Evolutionary conservation across 2,888 invertebrate species (phyloP), one percentile per base, ranked within the genome.

Genomic region (Sarcophaga variegata): DNA sequence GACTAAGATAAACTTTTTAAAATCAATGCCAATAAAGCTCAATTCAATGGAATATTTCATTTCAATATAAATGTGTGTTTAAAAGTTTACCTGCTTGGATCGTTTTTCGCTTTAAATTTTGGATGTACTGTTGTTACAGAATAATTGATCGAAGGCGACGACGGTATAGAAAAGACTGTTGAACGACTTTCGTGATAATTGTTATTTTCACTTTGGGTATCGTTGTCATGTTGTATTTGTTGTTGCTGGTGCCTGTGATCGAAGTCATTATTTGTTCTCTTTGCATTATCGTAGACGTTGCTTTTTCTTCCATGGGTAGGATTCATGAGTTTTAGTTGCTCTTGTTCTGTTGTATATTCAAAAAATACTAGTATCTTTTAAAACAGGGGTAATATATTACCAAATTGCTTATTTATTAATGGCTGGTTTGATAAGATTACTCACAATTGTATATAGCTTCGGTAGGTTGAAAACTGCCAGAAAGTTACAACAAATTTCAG

Each of bases 141-240:
- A 69, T 66, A 59, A 66, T 59, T 71, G 60, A 70, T 81, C 27
- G 79, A 25, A 63, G 66, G 64, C 71, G 84, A 75, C 69, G 83
- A 88, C 76, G 88, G 84, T 83, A 84, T 63, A 64, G 81, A 83
- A 71, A 89, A 90, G 85, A 90, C 90, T 90, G 90, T 81, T 81
- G 69, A 47, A 62, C 64, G 77, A 72, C 77, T 84, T 25, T 77
- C 76, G 63, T 81, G 49, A 59, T 54, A 54, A 62, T 72, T 77
- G 74, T 75, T 69, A 25, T 27, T 79, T 69, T 67, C 54, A 20
- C 62, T 70, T 49, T 12, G 27, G 71, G 54, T 74, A 60, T 72
- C 75, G 77, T 67, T 76, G 76, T n/a, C 45, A 45, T 27, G 70
- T 25, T 64, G 71, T 69, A 27, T 59, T 75, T 25, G 79, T 71